Evolutionary conservation across 2,113 vertebrate genomes (phyloP).

Genomic region (Nyctibius bracteatus): DNA sequence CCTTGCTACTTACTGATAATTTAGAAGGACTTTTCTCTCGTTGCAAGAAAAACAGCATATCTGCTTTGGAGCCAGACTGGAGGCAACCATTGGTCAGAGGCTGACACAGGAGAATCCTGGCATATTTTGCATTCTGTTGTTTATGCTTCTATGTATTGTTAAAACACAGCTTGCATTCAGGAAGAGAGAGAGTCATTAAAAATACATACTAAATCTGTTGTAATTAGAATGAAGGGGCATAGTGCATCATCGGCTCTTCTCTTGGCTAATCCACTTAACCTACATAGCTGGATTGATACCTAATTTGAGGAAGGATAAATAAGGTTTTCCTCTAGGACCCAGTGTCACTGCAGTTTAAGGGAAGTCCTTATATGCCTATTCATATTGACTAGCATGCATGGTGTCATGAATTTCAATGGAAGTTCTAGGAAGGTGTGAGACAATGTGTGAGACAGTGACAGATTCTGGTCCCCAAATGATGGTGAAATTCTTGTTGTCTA

Average conservation of each 20-base stretch:
- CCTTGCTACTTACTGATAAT: conserved; percentile 3
- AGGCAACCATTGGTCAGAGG: neutral
- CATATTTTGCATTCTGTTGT: neutral
- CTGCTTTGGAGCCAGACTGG: neutral
- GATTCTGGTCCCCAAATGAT: neutral
- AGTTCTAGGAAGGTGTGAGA: neutral
- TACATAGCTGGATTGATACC: neutral
- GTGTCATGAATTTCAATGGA: neutral
- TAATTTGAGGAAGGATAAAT: neutral
- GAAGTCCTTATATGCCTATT: neutral
- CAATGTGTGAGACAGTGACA: neutral
- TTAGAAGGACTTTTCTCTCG: neutral
- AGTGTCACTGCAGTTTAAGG: neutral
- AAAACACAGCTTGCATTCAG: neutral
- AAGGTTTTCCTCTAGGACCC: neutral
- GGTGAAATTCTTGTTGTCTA: neutral
- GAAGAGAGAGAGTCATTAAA: neutral
- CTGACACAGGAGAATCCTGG: neutral
- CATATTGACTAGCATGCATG: neutral
- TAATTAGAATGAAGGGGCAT: neutral
- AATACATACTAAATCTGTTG: neutral
- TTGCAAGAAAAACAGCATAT: neutral
- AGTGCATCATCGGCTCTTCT: neutral
- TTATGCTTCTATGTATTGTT: neutral
- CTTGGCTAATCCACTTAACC: neutral